A percentile compares a stretch with the other conserved stretches of the same genome.
phyloP scores from a whole-genome alignment of 2,797 vertebrate genomes.

The Chiloscyllium punctatum region DNA sequence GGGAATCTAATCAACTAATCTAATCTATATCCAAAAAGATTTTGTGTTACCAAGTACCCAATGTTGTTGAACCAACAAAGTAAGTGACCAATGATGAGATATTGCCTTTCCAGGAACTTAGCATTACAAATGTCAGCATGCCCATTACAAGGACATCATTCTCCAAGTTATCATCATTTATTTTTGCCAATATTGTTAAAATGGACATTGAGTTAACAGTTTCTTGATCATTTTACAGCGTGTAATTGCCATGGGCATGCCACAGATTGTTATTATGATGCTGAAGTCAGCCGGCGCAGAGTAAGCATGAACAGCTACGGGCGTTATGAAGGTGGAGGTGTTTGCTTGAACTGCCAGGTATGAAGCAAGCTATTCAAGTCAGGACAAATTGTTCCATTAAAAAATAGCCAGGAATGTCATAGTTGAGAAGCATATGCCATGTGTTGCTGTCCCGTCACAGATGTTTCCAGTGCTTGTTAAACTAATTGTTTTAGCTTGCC shows the following conservation, averaged over 20 bases:
- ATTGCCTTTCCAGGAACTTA: neutral
- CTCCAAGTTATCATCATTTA: neutral
- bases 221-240: conserved; percentile 55
- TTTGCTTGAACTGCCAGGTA: conserved; percentile 91
- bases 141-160: neutral
- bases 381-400: conserved; percentile 41
- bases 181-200: neutral
- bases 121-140: neutral
- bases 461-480: neutral
- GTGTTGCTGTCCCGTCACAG: neutral
- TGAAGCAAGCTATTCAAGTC: conserved; percentile 50
- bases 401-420: neutral
- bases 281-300: conserved; percentile 64
- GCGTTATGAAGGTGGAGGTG: conserved; percentile 77
- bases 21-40: neutral
- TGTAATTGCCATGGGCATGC: conserved; percentile 91
- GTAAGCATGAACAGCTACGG: conserved; percentile 80
- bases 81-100: neutral
- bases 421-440: neutral
- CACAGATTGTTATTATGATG: conserved; percentile 81
- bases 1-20: too few relatives aligned
- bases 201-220: neutral
- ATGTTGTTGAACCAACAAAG: neutral
- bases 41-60: neutral
- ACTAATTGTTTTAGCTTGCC: neutral